These are phyloP conservation scores for Gallinago undulata DNA, from an alignment of 2,113 vertebrate genomes.

Conservation along the genomic window DNA sequence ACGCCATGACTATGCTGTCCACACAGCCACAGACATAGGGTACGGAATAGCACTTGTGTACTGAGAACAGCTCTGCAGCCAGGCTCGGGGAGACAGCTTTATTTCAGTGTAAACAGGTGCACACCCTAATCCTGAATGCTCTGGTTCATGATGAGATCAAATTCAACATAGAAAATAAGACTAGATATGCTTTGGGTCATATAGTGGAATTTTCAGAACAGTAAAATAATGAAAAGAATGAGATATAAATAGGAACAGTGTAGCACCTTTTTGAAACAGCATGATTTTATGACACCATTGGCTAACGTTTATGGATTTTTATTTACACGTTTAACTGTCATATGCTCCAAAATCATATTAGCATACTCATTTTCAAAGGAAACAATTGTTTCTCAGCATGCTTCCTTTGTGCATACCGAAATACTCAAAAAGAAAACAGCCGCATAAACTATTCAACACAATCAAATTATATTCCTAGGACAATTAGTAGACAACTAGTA, in stretches of 20 bases:
- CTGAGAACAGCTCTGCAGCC: neutral
- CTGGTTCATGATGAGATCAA: neutral
- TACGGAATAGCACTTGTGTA: neutral
- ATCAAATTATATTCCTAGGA: neutral
- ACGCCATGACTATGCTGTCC: fast-evolving
- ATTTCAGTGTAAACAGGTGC: neutral
- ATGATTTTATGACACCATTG: neutral
- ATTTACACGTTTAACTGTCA: neutral
- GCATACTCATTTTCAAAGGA: neutral
- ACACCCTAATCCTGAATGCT: neutral
- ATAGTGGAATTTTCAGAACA: neutral
- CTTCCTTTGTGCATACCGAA: neutral
- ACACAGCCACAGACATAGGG: neutral
- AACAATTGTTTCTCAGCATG: neutral
- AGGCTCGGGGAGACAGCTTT: neutral
- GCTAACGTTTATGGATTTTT: neutral
- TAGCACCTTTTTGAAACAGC: neutral
- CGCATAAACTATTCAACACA: neutral
- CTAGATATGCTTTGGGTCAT: neutral
- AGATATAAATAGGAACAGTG: neutral
- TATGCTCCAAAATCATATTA: neutral
- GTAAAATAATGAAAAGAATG: neutral
- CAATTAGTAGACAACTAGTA: neutral
- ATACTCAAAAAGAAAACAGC: neutral
- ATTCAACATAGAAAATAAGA: neutral